These are phyloP conservation scores for Dasypus novemcinctus DNA, from an alignment of 2,113 vertebrate species.

Conservation along the genomic window DNA sequence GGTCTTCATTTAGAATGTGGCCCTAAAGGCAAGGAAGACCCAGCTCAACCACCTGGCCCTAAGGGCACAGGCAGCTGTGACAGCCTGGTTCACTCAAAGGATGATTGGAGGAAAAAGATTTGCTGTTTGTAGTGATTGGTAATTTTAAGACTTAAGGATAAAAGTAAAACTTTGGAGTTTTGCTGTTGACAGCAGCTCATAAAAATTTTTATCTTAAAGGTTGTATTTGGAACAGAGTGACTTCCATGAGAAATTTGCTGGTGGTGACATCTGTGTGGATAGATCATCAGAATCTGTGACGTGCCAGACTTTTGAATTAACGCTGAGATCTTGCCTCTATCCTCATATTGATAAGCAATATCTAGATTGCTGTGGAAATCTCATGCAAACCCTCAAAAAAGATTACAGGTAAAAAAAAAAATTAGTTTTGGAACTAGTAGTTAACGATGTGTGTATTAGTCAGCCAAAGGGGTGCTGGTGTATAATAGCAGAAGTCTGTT, in stretches of 20 bases:
- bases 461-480: no score
- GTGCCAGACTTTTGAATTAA: conserved; percentile 97
- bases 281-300: conserved; percentile 97
- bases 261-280: conserved; percentile 91
- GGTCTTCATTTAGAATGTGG: background rate
- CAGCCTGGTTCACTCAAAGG: background rate
- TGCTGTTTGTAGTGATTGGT: background rate
- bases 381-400: conserved; percentile 96
- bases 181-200: background rate
- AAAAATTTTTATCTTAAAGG: conserved; percentile 81
- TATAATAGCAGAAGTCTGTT: no score
- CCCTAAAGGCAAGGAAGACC: background rate
- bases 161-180: background rate
- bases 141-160: background rate
- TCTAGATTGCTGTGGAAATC: conserved; percentile 95
- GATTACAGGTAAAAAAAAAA: conserved; percentile 90
- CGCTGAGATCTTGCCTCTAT: conserved; percentile 95
- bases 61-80: background rate
- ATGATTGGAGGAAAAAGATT: background rate
- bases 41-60: background rate
- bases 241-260: conserved; percentile 93
- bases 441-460: background rate
- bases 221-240: conserved; percentile 96
- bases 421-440: background rate
- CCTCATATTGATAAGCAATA: conserved; percentile 97